Base-by-base conservation (phyloP, 2,888 invertebrate genomes). In the Pseudococcus longispinus region DNA sequence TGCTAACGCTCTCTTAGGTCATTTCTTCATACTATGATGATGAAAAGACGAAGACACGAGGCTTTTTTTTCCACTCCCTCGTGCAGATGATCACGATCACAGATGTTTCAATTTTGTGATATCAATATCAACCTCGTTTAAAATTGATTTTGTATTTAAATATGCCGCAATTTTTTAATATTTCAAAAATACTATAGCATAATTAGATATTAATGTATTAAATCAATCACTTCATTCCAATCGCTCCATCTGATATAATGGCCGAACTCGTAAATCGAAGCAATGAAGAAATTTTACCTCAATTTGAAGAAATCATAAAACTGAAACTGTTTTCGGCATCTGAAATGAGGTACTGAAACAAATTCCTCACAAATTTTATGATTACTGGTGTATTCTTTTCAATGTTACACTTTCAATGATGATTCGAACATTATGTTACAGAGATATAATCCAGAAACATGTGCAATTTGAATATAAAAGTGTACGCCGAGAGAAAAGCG, bases 241-340 rank as follows among this genome's bases (percentile, higher is more conserved):
- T 60, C 1, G 51, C 15, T n/a, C n/a, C 2, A 6, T n/a, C 51
- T n/a, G 0, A n/a, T n/a, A 51, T 8, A n/a, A 86, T 86, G 86
- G 86, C 86, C 0, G 86, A 86, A 77, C n/a, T 86, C 15, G 86
- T 86, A 15, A 74, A 80, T 29, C 86, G 86, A 20, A 86, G 74
- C 32, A 86, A 51, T 20, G 86, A 86, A 46, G 77, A 86, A 55
- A 86, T 86, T 32, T 32, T 86, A 46, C 86, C 86, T 29, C 86
- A 86, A 32, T 86, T 86, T 46, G 86, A 86, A 37, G 86, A 80
- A 55, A 77, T 86, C 26, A 86, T 86, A 29, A 74, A 55, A 37
- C 23, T 86, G 32, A 86, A 86, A 55, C n/a, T 86, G 42, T 86
- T 86, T 51, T 46, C 86, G 18, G 26, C 86, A n/a, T 77, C 77